A percentile compares a stretch with the other conserved stretches of the same genome.
phyloP scores from a whole-genome alignment of 2,797 vertebrate genomes.

The Chiroxiphia lanceolata region DNA sequence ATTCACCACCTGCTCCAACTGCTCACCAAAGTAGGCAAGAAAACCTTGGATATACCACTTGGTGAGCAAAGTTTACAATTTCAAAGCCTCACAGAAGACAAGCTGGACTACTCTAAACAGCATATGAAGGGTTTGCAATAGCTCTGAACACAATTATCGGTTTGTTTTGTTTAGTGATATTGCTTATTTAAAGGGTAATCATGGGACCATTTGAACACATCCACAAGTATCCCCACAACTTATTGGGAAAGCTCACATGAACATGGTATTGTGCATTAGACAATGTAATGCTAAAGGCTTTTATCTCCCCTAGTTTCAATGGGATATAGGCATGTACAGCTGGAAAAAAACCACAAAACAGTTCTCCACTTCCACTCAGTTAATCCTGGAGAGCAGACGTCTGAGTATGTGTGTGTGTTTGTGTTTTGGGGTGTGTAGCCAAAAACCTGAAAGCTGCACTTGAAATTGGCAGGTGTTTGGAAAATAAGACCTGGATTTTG shows the following conservation, averaged over 20 bases:
- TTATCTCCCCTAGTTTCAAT: neutral
- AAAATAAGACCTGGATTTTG: neutral
- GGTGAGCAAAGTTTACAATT: neutral
- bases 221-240: neutral
- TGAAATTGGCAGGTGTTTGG: neutral
- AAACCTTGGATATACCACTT: neutral
- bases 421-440: neutral
- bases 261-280: neutral
- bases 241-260: neutral
- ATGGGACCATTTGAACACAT: slow-evolving; percentile 1
- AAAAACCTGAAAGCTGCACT: neutral
- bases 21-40: neutral
- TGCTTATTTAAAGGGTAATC: slow-evolving; percentile 13
- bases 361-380: neutral
- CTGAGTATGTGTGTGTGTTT: rapidly evolving
- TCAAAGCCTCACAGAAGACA: neutral
- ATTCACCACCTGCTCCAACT: neutral
- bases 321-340: neutral
- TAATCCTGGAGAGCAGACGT: neutral
- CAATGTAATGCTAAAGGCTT: neutral
- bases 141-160: neutral
- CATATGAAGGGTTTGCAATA: neutral
- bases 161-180: neutral
- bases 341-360: neutral
- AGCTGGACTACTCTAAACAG: neutral